These are phyloP conservation scores for Pasiphila rectangulata DNA, from an alignment of 2,888 invertebrate species.

Conservation along the genomic window DNA sequence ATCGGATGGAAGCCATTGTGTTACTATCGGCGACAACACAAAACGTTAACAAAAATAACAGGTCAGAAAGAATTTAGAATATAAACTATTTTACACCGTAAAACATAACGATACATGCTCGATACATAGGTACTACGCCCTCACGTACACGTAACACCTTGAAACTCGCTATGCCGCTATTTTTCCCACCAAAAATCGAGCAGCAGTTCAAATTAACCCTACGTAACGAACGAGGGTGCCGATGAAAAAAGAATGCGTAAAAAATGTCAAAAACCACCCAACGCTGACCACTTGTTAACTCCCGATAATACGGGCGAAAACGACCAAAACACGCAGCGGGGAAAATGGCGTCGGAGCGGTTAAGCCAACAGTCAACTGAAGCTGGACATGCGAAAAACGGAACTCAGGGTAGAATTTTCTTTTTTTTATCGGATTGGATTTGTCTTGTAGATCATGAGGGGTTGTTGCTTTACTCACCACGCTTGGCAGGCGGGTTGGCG, in stretches of 20 bases:
- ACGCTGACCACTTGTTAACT: constrained; percentile 25
- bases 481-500: no score
- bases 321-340: constrained; percentile 10
- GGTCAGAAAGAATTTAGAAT: no score
- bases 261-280: constrained; percentile 20
- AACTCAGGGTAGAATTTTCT: not conserved
- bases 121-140: no score
- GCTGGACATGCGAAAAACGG: not conserved
- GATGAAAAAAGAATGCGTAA: constrained; percentile 10
- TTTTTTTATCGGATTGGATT: no score
- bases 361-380: constrained; percentile 2
- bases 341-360: constrained; percentile 8
- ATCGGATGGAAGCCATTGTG: no score
- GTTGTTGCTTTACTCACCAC: no score
- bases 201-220: constrained; percentile 17
- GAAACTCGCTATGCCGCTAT: constrained; percentile 6
- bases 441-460: no score
- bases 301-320: constrained; percentile 24
- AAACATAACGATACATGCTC: no score
- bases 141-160: no score
- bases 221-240: constrained; percentile 15
- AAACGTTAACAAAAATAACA: no score
- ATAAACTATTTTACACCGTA: no score
- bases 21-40: no score
- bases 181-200: constrained; percentile 8